Evolutionary conservation across 2,113 vertebrate genomes (phyloP), one percentile per base, ranked within the genome.

Genomic region (Engraulis encrasicolus): DNA sequence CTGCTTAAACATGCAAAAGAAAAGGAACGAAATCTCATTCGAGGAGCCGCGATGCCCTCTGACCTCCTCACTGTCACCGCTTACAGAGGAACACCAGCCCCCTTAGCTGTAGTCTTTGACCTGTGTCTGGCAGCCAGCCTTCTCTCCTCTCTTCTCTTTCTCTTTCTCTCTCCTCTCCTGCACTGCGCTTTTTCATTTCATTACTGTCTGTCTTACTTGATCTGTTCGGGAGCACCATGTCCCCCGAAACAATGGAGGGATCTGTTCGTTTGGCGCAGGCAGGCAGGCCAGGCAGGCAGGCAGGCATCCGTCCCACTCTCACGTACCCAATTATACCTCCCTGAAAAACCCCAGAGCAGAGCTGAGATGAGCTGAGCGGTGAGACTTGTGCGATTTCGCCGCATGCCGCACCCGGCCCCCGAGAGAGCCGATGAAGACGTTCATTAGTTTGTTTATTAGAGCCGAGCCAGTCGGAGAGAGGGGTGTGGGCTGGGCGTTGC

Each of bases 11-110:
- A 81, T 66, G n/a, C 80, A 52, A n/a, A n/a, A n/a, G n/a, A 31
- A 52, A 31, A 83, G 66, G 66, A 82, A 27, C 45, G 19, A 81
- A 82, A 54, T 78, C 50, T 52, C 50, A 80, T 37, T 74, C 31
- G 48, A 74, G 18, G 31, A 81, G 27, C 66, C 78, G 14, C 1
- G 6, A 14, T 31, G 31, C 23, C 50, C 80, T 40, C 27, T 77
- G 27, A 9, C 81, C n/a, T 71, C 77, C 34, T n/a, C n/a, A n/a
- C n/a, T n/a, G n/a, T n/a, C n/a, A n/a, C n/a, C 27, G 66, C 66
- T 31, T 34, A n/a, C 12, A 34, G 48, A 50, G 49, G 54, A 23
- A 78, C 79, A 80, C 45, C n/a, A 34, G 79, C 79, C 50, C 50
- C n/a, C n/a, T n/a, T n/a, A n/a, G n/a, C n/a, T n/a, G n/a, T n/a